These are phyloP conservation scores for Cosmia pyralina DNA, from an alignment of 2,888 invertebrate species.

Conservation along the genomic window DNA sequence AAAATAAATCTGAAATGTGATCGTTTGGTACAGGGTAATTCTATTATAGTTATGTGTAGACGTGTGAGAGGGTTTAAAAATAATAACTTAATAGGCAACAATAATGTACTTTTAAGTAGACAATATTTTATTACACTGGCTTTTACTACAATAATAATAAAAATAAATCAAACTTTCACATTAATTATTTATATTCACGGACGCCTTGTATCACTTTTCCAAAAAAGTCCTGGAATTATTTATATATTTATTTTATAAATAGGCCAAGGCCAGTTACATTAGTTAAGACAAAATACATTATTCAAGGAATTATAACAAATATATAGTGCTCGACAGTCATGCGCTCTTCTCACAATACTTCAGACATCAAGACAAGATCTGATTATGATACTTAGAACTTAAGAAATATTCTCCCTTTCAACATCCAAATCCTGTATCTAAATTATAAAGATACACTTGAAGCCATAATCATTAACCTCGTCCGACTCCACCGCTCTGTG, in stretches of 20 bases:
- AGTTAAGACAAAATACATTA: too few relatives aligned
- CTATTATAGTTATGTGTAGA: background rate
- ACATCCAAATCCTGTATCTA: background rate
- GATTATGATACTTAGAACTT: background rate
- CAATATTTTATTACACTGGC: background rate
- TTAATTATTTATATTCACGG: background rate
- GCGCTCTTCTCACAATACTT: too few relatives aligned
- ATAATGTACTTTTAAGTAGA: background rate
- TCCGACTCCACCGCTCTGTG: background rate
- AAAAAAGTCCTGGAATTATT: background rate
- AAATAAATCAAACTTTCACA: background rate
- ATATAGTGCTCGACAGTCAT: too few relatives aligned
- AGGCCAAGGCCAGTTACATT: too few relatives aligned
- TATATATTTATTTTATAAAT: too few relatives aligned
- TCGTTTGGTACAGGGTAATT: background rate
- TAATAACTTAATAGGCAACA: background rate
- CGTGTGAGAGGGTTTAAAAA: background rate
- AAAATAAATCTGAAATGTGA: conserved; percentile 6
- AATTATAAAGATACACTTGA: conserved; percentile 3
- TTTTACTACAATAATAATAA: background rate
- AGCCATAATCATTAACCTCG: conserved; percentile 14
- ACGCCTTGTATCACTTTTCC: background rate
- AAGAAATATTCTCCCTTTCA: background rate
- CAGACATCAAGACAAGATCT: too few relatives aligned
- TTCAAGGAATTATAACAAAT: too few relatives aligned